These are phyloP conservation scores for Chelonus formosanus DNA, from an alignment of 2,888 invertebrate genomes.

Conservation along the genomic window DNA sequence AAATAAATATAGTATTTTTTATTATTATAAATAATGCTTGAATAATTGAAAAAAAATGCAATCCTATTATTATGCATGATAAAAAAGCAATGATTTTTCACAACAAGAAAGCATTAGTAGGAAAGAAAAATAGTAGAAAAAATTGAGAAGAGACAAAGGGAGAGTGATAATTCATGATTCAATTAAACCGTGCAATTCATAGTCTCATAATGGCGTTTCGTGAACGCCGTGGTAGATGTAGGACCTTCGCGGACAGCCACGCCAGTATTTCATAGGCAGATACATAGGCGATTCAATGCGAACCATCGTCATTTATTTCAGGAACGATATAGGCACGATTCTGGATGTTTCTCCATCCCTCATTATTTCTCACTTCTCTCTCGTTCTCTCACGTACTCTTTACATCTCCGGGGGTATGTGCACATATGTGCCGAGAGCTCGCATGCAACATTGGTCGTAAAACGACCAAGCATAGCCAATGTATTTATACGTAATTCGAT, in stretches of 20 bases:
- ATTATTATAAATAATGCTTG: no score
- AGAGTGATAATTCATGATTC: slow-evolving; percentile 28
- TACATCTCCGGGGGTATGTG: slow-evolving; percentile 2
- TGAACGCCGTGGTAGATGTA: slow-evolving; percentile 13
- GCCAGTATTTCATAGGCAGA: slow-evolving; percentile 33
- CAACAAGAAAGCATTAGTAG: not conserved
- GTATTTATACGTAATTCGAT: slow-evolving; percentile 45
- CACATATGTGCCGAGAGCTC: slow-evolving; percentile 21
- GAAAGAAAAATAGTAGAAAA: not conserved
- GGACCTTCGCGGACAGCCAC: slow-evolving; percentile 23
- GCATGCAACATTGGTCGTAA: slow-evolving; percentile 44
- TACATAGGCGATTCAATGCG: slow-evolving; percentile 32
- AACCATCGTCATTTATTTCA: slow-evolving; percentile 32
- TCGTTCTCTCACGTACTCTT: slow-evolving; percentile 4
- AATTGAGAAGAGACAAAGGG: slow-evolving; percentile 10
- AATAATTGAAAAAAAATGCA: no score
- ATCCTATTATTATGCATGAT: no score
- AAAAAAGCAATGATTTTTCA: not conserved
- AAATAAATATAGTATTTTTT: no score
- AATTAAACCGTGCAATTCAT: slow-evolving; percentile 29
- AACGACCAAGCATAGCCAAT: slow-evolving; percentile 38
- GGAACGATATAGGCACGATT: slow-evolving; percentile 16
- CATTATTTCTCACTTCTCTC: slow-evolving; percentile 9
- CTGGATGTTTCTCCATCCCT: slow-evolving; percentile 2
- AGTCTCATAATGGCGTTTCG: slow-evolving; percentile 27